Evolutionary conservation across 2,797 vertebrate species (phyloP), one percentile per base, ranked within the genome.

Genomic region (Labroides dimidiatus): DNA sequence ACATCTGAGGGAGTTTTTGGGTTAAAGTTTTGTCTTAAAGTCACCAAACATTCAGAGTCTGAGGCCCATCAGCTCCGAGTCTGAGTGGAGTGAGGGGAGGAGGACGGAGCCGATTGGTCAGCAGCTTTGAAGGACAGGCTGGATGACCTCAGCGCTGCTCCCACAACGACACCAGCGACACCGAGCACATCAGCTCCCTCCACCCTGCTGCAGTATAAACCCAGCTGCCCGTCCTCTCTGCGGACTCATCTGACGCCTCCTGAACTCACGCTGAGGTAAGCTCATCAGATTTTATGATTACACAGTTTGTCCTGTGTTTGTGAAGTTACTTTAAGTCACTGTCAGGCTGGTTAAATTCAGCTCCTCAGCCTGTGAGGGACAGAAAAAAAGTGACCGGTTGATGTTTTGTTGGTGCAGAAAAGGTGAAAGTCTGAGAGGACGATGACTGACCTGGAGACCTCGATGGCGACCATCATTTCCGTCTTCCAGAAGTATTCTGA

Each of bases 401-500:
- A 50, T 8, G 13, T 15, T 50, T 49, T 24, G 6, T 50, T 24
- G 15, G 10, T 11, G 10, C 19, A 48, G 13, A 12, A 23, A 42
- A 45, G 62, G 39, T 48, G 15, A 69, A 55, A 23, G 19, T 15
- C 50, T 49, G 23, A 56, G 66, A 43, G 47, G 73, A 90, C 55
- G 0, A 95, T 96, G 95, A 95, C 93, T 1, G 94, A 96, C 77
- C 91, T 96, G 85, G 95, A 96, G 88, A 95, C 89, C 66, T 93
- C 94, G 12, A 84, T 96, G 93, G 90, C 93, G 0, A 81, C 92
- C 73, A 93, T 96, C 79, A 95, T 95, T 0, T 84, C 93, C 0
- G 87, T 94, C 6, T 96, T 96, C 78, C 94, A 95, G 75, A 95
- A 94, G 23, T 96, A 96, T 19, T 94, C 95, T 0, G 93, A 93